phyloP scores from a whole-genome alignment of 2,888 invertebrate species.

The Erebia epiphron region DNA sequence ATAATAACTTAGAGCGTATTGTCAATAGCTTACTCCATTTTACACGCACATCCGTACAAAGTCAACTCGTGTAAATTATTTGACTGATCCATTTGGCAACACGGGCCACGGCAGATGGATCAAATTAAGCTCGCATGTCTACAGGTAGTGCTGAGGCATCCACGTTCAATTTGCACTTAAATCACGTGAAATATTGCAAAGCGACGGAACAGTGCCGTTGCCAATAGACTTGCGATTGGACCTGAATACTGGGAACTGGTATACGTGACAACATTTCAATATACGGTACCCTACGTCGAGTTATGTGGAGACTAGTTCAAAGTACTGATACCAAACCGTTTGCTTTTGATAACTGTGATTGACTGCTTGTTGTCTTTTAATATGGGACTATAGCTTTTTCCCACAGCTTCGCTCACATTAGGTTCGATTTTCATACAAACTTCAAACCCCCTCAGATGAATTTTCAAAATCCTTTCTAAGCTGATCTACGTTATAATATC shows the following conservation, averaged over 20 bases:
- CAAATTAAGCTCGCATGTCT: conserved; percentile 18
- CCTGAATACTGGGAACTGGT: conserved; percentile 25
- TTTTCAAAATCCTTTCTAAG: too few species aligned
- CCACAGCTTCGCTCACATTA: too few species aligned
- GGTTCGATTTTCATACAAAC: too few species aligned
- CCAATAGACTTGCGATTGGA: conserved; percentile 27
- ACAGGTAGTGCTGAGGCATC: conserved; percentile 21
- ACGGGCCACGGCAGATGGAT: neutral
- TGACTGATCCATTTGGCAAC: neutral
- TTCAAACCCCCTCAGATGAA: too few species aligned
- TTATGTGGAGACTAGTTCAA: neutral
- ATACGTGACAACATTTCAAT: conserved; percentile 31
- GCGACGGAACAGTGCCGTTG: conserved; percentile 15
- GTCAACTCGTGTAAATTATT: neutral
- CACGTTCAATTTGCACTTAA: conserved; percentile 28
- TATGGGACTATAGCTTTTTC: neutral
- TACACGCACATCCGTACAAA: neutral
- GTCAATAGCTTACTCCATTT: neutral
- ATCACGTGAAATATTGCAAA: conserved; percentile 27
- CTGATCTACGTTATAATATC: too few species aligned
- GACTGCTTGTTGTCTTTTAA: neutral
- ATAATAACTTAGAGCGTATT: neutral
- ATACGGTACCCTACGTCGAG: conserved; percentile 7
- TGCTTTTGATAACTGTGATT: conserved; percentile 5
- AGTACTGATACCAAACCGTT: conserved; percentile 19